phyloP scores from a whole-genome alignment of 1,140 invertebrate genomes.

The Pogonus chalceus region DNA sequence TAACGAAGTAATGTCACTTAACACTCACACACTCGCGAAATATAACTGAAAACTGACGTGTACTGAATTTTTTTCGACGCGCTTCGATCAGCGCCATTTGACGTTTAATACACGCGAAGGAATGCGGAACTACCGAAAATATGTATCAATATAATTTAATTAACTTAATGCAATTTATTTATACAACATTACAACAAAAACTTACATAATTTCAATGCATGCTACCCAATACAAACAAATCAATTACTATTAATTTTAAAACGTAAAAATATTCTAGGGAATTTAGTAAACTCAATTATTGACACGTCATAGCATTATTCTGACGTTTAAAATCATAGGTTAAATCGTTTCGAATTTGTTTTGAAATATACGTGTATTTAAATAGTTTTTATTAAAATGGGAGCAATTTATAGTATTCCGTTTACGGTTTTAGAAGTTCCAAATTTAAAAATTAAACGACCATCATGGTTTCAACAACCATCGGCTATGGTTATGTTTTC shows the following conservation, averaged over 20 bases:
- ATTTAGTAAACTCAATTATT: not conserved
- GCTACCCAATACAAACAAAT: not conserved
- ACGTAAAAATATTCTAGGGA: not conserved
- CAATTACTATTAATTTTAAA: not conserved
- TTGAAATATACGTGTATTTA: not conserved
- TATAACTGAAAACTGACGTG: slow-evolving; percentile 21
- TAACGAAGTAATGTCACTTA: slow-evolving; percentile 9
- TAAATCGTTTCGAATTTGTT: not conserved
- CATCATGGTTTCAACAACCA: slow-evolving; percentile 84
- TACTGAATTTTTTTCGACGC: slow-evolving; percentile 12
- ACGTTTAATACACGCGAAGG: not conserved
- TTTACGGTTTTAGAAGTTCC: slow-evolving; percentile 81
- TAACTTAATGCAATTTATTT: no score
- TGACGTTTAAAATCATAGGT: not conserved
- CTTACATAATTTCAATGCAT: no score
- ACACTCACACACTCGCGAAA: not conserved
- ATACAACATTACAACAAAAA: no score
- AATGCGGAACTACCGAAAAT: not conserved
- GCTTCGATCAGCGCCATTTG: not conserved
- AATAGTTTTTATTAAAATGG: slow-evolving; percentile 42
- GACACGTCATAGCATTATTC: not conserved
- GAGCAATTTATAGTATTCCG: slow-evolving; percentile 66
- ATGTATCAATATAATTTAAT: no score
- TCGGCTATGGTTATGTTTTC: slow-evolving; percentile 90
- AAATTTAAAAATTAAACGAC: slow-evolving; percentile 84